phyloP scores from a whole-genome alignment of 2,113 vertebrate species.

The Jaculus jaculus region DNA sequence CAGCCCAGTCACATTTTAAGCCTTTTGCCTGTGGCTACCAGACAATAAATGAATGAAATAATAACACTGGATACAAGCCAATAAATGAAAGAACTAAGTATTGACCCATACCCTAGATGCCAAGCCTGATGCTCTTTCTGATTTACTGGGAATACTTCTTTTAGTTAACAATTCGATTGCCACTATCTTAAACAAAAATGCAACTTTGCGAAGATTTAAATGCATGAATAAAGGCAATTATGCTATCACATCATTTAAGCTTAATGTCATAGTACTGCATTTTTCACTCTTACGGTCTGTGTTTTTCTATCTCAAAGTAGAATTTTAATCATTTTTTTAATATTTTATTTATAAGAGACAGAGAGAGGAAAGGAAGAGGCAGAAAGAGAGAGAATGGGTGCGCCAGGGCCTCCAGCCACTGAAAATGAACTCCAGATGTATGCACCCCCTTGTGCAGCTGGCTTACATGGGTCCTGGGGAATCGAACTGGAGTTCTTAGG shows the following conservation, averaged over 20 bases:
- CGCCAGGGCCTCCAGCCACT: too few species aligned
- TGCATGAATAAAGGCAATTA: slow-evolving; percentile 32
- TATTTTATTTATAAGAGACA: too few species aligned
- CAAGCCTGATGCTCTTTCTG: slow-evolving; percentile 7
- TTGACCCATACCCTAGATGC: not conserved
- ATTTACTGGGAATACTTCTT: slow-evolving; percentile 20
- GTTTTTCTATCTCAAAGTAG: not conserved
- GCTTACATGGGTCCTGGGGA: too few species aligned
- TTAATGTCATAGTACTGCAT: too few species aligned
- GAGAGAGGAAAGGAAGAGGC: too few species aligned
- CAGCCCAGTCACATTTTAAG: not conserved
- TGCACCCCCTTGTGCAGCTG: too few species aligned
- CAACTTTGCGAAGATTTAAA: slow-evolving; percentile 16
- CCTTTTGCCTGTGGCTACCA: not conserved
- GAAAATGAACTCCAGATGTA: too few species aligned
- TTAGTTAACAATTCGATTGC: not conserved
- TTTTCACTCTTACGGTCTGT: not conserved
- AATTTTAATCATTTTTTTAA: too few species aligned
- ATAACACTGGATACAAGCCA: not conserved
- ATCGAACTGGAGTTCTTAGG: too few species aligned
- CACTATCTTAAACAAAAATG: slow-evolving; percentile 37
- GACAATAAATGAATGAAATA: not conserved
- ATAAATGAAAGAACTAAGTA: not conserved
- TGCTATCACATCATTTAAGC: not conserved
- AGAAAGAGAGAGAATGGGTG: too few species aligned